These are phyloP conservation scores for Accipiter virgatus DNA, from an alignment of 2,113 vertebrate species.

Conservation along the genomic window DNA sequence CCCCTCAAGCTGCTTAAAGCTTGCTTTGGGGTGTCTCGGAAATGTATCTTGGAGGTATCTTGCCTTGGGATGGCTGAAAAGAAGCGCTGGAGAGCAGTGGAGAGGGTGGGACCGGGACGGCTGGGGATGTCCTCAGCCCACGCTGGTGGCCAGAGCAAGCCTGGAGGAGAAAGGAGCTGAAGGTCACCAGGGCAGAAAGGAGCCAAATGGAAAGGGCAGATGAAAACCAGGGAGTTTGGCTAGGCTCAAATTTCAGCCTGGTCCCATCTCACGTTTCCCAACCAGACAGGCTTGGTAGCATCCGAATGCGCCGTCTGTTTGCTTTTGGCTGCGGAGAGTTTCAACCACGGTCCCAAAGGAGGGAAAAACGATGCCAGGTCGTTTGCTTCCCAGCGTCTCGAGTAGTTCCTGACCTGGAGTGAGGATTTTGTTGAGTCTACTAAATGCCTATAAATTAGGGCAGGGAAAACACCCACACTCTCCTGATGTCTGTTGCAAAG, in stretches of 20 bases:
- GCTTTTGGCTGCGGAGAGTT: not conserved
- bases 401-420: not conserved
- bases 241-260: not conserved
- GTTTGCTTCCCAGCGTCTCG: not conserved
- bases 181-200: not conserved
- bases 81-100: accelerated
- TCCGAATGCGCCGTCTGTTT: accelerated
- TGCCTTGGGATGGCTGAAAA: not conserved
- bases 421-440: not conserved
- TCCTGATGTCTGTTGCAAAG: not conserved
- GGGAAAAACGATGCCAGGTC: not conserved
- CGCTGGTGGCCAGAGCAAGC: accelerated
- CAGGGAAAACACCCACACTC: not conserved
- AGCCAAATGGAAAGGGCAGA: not conserved
- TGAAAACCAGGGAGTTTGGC: not conserved
- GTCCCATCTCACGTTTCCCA: not conserved
- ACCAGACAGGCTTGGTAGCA: not conserved
- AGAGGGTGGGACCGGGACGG: not conserved
- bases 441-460: not conserved
- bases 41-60: not conserved
- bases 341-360: not conserved
- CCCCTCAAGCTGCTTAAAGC: not conserved
- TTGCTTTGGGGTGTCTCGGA: not conserved
- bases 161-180: accelerated
- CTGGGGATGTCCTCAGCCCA: not conserved